These are phyloP conservation scores for Dipodomys ordii DNA, from an alignment of 2,113 vertebrate species.

Conservation along the genomic window DNA sequence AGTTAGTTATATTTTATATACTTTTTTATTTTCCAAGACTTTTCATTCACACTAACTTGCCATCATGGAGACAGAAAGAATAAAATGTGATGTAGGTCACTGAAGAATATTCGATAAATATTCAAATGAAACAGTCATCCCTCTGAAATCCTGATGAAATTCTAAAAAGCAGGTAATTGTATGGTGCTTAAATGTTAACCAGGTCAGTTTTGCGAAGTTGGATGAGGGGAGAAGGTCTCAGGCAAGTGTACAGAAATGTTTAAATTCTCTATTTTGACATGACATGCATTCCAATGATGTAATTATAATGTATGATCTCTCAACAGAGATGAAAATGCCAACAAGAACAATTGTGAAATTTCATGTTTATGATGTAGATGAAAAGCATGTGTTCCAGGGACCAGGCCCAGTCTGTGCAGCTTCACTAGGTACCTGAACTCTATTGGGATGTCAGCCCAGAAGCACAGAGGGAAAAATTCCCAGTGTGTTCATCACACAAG, in stretches of 20 bases:
- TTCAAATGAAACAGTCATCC: no score
- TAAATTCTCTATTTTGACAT: slow-evolving; percentile 6
- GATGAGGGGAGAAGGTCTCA: neutral
- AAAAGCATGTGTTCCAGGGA: slow-evolving; percentile 29
- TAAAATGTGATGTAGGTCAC: slow-evolving; percentile 7
- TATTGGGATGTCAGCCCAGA: slow-evolving; percentile 47
- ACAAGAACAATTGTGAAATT: slow-evolving; percentile 36
- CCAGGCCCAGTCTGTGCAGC: neutral
- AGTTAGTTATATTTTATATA: slow-evolving; percentile 37
- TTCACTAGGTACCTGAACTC: slow-evolving; percentile 42
- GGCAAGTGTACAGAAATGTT: slow-evolving; percentile 30
- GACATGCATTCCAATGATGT: neutral
- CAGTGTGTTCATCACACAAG: slow-evolving; percentile 45
- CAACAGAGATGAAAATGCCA: slow-evolving; percentile 57
- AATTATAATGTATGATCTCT: neutral
- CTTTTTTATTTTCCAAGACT: slow-evolving; percentile 7
- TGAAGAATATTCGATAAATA: neutral
- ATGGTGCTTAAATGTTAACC: slow-evolving; percentile 1
- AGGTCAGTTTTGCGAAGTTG: neutral
- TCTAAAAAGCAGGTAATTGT: slow-evolving; percentile 6
- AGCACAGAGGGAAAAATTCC: neutral
- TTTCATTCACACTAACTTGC: slow-evolving; percentile 40
- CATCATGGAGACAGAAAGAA: neutral
- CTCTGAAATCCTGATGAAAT: neutral
- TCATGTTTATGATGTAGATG: slow-evolving; percentile 13